Base-by-base conservation (phyloP, 2,888 invertebrate species). In the Cancer borealis region DNA sequence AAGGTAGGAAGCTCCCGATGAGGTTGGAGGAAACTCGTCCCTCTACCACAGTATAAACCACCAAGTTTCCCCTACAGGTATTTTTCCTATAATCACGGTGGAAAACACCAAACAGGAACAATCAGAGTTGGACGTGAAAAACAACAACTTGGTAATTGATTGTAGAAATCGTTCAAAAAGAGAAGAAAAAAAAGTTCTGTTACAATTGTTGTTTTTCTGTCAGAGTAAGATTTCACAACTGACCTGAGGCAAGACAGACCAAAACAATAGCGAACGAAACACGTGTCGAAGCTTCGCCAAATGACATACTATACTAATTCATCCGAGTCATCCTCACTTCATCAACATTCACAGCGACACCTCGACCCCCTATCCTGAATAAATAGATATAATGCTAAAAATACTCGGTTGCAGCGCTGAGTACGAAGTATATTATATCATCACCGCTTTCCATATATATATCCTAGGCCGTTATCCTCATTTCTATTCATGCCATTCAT, bases 401-500 rank as follows among this genome's bases (percentile, higher is more conserved):
- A 73, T 73, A 73, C 21, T 5, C 73, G 26, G 73, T 8, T 5
- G 3, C 73, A 73, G 26, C 26, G 26, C 21, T 4, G 73, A 26
- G 26, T 73, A 73, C 73, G 21, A n/a, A 73, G 8, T 26, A 47
- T 49, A 26, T 47, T 47, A 47, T 47, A 89, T 89, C 26, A 89
- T 14, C 89, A 47, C 39, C 46, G 1, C 84, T 47, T 4, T 47
- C 89, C 26, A 47, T 49, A 47, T 89, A 21, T 5, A 60, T 60
- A 21, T 3, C 60, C 17, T n/a, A 8, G 4, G 4, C 89, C 89
- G 30, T 49, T 49, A 47, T 47, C 49, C 89, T 26, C 3, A 6
- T 89, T 26, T 39, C 21, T 89, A 47, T 89, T 49, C 89, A 21
- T 47, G n/a, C 21, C 89, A 49, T 49, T 49, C 89, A n/a, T 49